Conservation (phyloP, 2,888 invertebrate genomes). For the Parelbella ahira region DNA sequence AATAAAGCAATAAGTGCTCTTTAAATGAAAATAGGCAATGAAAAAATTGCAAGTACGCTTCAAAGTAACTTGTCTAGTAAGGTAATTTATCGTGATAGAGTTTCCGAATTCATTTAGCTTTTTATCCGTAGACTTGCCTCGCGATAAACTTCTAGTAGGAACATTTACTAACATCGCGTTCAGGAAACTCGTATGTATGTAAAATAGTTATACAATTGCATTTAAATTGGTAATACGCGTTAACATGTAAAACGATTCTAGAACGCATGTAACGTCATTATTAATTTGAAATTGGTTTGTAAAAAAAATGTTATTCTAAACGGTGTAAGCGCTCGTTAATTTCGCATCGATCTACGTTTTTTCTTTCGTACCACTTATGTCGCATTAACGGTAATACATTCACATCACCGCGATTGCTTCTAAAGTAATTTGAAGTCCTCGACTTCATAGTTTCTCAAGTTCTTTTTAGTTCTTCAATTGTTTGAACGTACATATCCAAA, state of each 20-base stretch:
- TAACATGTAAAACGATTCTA: constrained; percentile 7
- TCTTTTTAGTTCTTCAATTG: constrained; percentile 46
- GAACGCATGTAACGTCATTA: constrained; percentile 27
- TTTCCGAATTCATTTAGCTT: constrained; percentile 3
- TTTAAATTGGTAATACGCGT: constrained; percentile 12
- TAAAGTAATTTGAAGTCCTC: constrained; percentile 32
- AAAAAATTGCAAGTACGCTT: too few relatives aligned
- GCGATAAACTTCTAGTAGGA: not conserved
- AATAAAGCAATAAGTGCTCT: too few relatives aligned
- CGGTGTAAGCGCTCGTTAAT: constrained; percentile 27
- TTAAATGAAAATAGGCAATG: too few relatives aligned
- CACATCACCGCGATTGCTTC: too few relatives aligned
- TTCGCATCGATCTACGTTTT: constrained; percentile 26
- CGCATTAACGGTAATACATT: constrained; percentile 35
- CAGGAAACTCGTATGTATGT: constrained; percentile 8
- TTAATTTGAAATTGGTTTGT: constrained; percentile 27
- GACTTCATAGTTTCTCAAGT: constrained; percentile 27
- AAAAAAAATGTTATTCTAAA: too few relatives aligned
- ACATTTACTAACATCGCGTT: constrained; percentile 2
- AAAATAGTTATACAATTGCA: constrained; percentile 16
- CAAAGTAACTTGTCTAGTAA: too few relatives aligned
- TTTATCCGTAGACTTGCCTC: not conserved
- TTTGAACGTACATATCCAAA: constrained; percentile 54
- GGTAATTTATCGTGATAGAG: too few relatives aligned
- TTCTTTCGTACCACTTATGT: constrained; percentile 8